These are phyloP conservation scores for Gordius sp. DNA, from an alignment of 2,888 invertebrate species.

Conservation along the genomic window DNA sequence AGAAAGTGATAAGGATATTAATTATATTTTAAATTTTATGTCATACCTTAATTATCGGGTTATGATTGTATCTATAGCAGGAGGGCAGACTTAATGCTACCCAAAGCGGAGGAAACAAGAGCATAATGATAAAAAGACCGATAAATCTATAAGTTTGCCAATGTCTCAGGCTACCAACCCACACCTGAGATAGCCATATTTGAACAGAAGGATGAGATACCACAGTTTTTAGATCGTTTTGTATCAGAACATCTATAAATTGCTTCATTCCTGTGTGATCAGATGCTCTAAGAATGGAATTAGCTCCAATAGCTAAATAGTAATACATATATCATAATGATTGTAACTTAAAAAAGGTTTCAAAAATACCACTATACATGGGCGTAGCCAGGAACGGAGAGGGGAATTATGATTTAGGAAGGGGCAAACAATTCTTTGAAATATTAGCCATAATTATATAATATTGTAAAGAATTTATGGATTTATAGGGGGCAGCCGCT, in stretches of 20 bases:
- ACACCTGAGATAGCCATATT: slow-evolving; percentile 47
- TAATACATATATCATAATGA: no score
- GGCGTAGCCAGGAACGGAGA: no score
- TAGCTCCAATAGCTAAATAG: background rate
- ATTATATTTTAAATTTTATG: no score
- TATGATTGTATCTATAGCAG: slow-evolving; percentile 79
- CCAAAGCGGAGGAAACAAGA: slow-evolving; percentile 84
- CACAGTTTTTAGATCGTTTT: slow-evolving; percentile 82
- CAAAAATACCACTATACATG: no score
- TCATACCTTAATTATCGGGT: slow-evolving; percentile 62
- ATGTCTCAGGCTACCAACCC: slow-evolving; percentile 49
- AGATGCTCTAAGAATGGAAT: background rate
- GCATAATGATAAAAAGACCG: slow-evolving; percentile 63
- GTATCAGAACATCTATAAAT: slow-evolving; percentile 41
- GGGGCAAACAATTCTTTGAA: no score
- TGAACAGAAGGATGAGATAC: slow-evolving; percentile 28
- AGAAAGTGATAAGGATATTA: no score
- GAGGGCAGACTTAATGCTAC: slow-evolving; percentile 71
- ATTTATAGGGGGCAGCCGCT: no score
- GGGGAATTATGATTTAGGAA: no score
- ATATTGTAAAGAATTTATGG: no score
- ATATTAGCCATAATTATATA: no score
- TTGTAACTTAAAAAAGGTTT: no score
- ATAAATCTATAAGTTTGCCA: slow-evolving; percentile 51
- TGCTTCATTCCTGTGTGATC: slow-evolving; percentile 8